Base-by-base conservation (phyloP, 1,140 invertebrate genomes). In the Cydia strobilella region DNA sequence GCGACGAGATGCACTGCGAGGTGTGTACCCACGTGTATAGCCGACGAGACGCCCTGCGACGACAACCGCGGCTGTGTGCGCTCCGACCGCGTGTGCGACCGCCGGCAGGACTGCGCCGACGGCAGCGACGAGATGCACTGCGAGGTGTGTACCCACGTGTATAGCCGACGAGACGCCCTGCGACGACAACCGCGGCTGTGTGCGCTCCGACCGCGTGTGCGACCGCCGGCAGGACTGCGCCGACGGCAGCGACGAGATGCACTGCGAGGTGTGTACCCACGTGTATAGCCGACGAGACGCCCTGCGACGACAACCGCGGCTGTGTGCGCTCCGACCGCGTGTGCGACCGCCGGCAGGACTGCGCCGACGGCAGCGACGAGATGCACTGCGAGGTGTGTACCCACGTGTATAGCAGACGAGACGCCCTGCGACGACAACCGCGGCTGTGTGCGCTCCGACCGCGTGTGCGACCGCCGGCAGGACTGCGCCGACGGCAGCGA, bases 401-500 rank as follows among this genome's bases (percentile, higher is more conserved):
- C 35, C 9, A 31, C 31, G 31, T 31, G 31, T 31, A 31, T 31
- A 31, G n/a, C n/a, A n/a, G 93, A 94, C 62, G 79, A 83, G 69
- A 82, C 88, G 23, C 84, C 86, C 1, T 89, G 88, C 75, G 76
- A 76, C 3, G 89, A 90, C 79, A 82, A 82, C 6, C 63, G 71
- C 63, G 77, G 80, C 13, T 92, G 90, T 73, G 81, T 90, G 18
- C 74, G 65, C 4, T 75, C 80, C 69, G 72, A 74, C 3, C 77
- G 83, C 48, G 73, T 94, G 3, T 98, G 97, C 85, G 95, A 98
- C 87, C 94, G 94, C 0, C 90, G 93, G 27, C 79, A 82, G 2
- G 94, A 98, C 82, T 98, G 97, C 84, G 84, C 93, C 2, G 96
- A 97, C 84, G 94, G 94, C 6, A 94, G 93, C 62, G 97, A 98